These are phyloP conservation scores for Cheilosia vulpina DNA, from an alignment of 2,888 invertebrate genomes.

Conservation along the genomic window DNA sequence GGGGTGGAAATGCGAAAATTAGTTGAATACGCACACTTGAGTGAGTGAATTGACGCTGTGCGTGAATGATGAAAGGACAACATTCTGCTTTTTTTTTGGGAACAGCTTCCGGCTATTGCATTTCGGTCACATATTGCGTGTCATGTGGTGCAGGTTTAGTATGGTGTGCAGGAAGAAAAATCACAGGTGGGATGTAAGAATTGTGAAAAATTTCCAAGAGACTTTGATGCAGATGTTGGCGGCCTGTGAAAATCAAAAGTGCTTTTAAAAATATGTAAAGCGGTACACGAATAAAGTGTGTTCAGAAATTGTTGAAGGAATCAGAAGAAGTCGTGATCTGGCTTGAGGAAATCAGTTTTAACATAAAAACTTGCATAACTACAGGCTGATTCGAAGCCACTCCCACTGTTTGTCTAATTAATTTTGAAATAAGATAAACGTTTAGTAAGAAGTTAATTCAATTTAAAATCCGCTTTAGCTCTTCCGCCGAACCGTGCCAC, in stretches of 20 bases:
- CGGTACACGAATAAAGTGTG: too few species aligned
- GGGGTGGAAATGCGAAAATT: conserved; percentile 71
- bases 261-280: too few species aligned
- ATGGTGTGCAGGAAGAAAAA: conserved; percentile 8
- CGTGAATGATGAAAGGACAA: conserved; percentile 15
- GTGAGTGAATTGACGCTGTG: conserved; percentile 47
- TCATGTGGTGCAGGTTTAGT: conserved; percentile 67
- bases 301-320: too few species aligned
- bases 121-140: conserved; percentile 50
- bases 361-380: too few species aligned
- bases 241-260: not conserved
- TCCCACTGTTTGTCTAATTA: too few species aligned
- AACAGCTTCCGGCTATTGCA: conserved; percentile 70
- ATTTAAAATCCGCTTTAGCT: too few species aligned
- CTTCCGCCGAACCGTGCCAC: not conserved
- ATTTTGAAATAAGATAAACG: too few species aligned
- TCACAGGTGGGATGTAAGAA: conserved; percentile 50
- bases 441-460: too few species aligned
- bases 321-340: too few species aligned
- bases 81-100: not conserved
- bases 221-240: not conserved
- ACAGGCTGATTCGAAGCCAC: too few species aligned
- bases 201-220: too few species aligned
- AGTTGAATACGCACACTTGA: conserved; percentile 65
- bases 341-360: too few species aligned